A percentile compares a stretch with the other conserved stretches of the same genome.
Evolutionary conservation across 2,113 vertebrate species (phyloP).

Genomic region (Kryptolebias marmoratus): DNA sequence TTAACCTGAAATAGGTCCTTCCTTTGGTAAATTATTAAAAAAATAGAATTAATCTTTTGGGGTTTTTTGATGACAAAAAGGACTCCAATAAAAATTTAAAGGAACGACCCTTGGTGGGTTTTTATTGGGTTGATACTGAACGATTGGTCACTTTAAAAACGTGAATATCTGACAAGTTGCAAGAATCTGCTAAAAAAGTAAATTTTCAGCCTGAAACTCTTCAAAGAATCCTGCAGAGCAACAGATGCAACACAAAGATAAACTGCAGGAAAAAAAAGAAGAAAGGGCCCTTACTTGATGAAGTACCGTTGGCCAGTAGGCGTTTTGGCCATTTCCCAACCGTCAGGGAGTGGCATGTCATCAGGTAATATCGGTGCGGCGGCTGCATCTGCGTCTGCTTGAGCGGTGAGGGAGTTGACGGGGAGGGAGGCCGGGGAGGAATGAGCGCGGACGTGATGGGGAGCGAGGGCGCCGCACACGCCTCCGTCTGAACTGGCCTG

Average conservation of each 20-base stretch:
- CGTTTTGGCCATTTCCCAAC: slow-evolving; percentile 98
- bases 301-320: slow-evolving; percentile 94
- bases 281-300: slow-evolving; percentile 87
- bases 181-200: neutral
- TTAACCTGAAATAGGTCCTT: too few species aligned
- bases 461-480: slow-evolving; percentile 86
- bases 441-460: slow-evolving; percentile 92
- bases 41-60: too few species aligned
- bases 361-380: slow-evolving; percentile 85
- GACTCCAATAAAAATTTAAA: too few species aligned
- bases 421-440: slow-evolving; percentile 92
- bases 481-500: slow-evolving; percentile 95
- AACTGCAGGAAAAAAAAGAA: neutral
- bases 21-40: too few species aligned
- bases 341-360: slow-evolving; percentile 91
- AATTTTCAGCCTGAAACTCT: neutral
- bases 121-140: neutral
- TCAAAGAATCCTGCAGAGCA: slow-evolving; percentile 11
- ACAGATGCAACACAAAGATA: slow-evolving; percentile 25
- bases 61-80: too few species aligned
- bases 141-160: neutral
- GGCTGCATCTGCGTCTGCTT: slow-evolving; percentile 82
- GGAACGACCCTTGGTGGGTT: too few species aligned
- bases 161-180: too few species aligned
- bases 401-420: slow-evolving; percentile 82